Percentiles rank a stretch among this genome's conserved stretches.
These are phyloP conservation scores for Andrena chrysosceles DNA, from an alignment of 2,888 invertebrate genomes.

Conservation along the genomic window DNA sequence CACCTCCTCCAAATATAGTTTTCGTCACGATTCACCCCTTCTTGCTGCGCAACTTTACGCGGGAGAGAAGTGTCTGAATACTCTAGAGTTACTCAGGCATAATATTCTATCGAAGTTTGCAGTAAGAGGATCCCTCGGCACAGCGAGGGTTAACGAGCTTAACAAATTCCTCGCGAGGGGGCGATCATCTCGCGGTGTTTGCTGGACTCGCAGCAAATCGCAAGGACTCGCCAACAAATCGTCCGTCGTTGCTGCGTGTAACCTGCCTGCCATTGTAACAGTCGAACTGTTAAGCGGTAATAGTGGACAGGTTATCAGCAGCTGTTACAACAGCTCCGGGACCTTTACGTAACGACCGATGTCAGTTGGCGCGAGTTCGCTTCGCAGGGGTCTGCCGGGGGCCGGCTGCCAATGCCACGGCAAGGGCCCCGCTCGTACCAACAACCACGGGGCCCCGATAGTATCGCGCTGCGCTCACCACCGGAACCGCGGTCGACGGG, in stretches of 20 bases:
- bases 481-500: constrained; percentile 32
- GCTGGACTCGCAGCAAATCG: not conserved
- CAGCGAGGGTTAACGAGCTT: constrained; percentile 19
- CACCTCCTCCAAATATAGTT: constrained; percentile 20
- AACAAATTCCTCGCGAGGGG: constrained; percentile 28
- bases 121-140: constrained; percentile 1
- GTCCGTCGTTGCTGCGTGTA: constrained; percentile 53
- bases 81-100: constrained; percentile 8
- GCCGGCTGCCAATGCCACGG: not conserved
- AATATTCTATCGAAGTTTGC: constrained; percentile 3
- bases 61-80: not conserved
- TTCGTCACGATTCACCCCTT: not conserved
- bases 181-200: not conserved
- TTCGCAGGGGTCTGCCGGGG: constrained; percentile 62
- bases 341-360: constrained; percentile 63
- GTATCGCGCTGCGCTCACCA: constrained; percentile 49
- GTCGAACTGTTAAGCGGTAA: constrained; percentile 59
- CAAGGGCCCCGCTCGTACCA: not conserved
- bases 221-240: constrained; percentile 56
- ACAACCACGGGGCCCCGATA: constrained; percentile 45
- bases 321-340: constrained; percentile 44
- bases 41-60: not conserved
- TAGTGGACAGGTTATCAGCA: constrained; percentile 63
- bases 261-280: constrained; percentile 58
- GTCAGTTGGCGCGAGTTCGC: constrained; percentile 44